phyloP scores from a whole-genome alignment of 30 jellyfish, hydroid and myxozoan species.

The Hydractinia echinata region DNA sequence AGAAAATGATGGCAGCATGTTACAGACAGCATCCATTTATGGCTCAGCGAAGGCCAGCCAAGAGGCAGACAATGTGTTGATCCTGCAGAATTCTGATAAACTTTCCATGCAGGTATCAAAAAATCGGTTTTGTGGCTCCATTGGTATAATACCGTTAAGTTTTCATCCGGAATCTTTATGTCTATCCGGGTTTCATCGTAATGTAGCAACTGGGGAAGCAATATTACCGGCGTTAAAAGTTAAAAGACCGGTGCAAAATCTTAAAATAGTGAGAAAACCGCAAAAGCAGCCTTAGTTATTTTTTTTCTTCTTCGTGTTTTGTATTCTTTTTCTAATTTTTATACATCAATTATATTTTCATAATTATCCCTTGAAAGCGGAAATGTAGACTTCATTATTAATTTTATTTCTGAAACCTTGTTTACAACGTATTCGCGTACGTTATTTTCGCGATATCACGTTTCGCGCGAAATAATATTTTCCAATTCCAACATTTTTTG shows the following conservation, averaged over 20 bases:
- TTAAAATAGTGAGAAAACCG: constrained; percentile 9
- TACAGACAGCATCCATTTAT: constrained; percentile 88
- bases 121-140: constrained; percentile 80
- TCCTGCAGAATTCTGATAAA: constrained; percentile 43
- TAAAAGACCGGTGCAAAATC: constrained; percentile 27
- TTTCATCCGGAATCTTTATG: constrained; percentile 85
- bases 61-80: constrained; percentile 91
- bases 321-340: no score
- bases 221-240: constrained; percentile 32
- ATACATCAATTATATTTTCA: no score
- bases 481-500: no score
- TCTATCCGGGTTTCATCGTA: constrained; percentile 84
- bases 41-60: constrained; percentile 98
- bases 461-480: no score
- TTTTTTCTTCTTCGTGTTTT: no score
- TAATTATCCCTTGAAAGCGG: no score
- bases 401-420: no score
- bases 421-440: no score
- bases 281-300: no score
- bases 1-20: constrained; percentile 80
- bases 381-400: no score
- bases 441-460: no score
- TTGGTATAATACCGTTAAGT: constrained; percentile 77
- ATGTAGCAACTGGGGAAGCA: constrained; percentile 64
- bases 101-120: constrained; percentile 59